Evolutionary conservation across 2,113 vertebrate species (phyloP).

Genomic region (Argyrosomus japonicus): DNA sequence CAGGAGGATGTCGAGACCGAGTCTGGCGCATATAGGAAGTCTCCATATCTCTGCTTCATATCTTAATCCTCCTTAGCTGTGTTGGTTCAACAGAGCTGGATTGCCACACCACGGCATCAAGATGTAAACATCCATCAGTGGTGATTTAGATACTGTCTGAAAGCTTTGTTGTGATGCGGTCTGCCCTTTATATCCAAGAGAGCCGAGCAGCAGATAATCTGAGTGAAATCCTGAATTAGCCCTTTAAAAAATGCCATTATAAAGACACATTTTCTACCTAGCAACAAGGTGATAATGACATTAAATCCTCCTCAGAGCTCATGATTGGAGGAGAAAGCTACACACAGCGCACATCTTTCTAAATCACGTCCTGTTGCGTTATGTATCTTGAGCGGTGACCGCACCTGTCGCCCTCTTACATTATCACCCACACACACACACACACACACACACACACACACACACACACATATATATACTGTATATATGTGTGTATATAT

Average conservation of each 20-base stretch:
- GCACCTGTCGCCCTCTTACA: slow-evolving; percentile 49
- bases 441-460: neutral
- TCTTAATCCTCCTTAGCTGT: slow-evolving; percentile 51
- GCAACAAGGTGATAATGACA: neutral
- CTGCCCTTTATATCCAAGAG: slow-evolving; percentile 15
- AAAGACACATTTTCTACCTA: neutral
- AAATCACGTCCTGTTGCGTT: slow-evolving; percentile 33
- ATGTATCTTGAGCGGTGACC: slow-evolving; percentile 45
- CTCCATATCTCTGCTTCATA: slow-evolving; percentile 31
- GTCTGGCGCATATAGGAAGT: slow-evolving; percentile 4
- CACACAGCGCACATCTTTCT: neutral
- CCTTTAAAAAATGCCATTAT: neutral
- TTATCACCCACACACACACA: slow-evolving; percentile 21
- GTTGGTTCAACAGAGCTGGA: slow-evolving; percentile 36
- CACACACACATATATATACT: neutral
- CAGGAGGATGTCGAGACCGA: slow-evolving; percentile 18
- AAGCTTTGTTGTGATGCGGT: neutral
- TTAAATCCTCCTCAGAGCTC: slow-evolving; percentile 1
- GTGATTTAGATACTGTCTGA: slow-evolving; percentile 45
- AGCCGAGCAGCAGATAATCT: neutral
- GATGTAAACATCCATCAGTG: slow-evolving; percentile 48
- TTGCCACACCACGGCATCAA: slow-evolving; percentile 30
- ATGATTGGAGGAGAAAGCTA: slow-evolving; percentile 5
- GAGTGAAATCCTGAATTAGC: neutral
- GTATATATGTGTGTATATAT: neutral